These are phyloP conservation scores for Homarus gammarus DNA, from an alignment of 2,888 invertebrate genomes.

Conservation along the genomic window DNA sequence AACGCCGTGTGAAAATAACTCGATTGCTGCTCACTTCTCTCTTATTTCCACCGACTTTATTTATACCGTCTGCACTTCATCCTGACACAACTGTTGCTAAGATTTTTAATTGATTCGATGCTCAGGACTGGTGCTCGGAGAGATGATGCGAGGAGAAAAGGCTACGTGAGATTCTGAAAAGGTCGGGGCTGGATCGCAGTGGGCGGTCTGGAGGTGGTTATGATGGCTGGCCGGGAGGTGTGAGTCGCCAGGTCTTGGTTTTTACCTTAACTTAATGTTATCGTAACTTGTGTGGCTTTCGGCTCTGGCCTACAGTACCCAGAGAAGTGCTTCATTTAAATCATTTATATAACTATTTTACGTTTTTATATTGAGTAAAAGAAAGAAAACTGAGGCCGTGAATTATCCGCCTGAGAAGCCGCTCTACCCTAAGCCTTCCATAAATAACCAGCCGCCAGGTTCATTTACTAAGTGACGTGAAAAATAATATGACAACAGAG, in stretches of 20 bases:
- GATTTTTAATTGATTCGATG: constrained; percentile 28
- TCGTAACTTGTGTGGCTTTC: neutral
- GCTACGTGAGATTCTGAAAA: constrained; percentile 36
- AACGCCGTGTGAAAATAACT: constrained; percentile 54
- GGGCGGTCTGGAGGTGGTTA: constrained; percentile 40
- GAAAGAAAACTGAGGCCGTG: neutral
- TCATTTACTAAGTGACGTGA: constrained; percentile 30
- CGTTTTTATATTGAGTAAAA: too few species aligned
- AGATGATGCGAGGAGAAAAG: constrained; percentile 32
- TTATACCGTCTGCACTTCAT: neutral
- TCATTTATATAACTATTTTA: too few species aligned
- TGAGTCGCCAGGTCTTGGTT: constrained; percentile 12
- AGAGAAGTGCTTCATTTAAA: too few species aligned
- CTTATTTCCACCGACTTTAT: neutral
- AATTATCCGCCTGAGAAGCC: neutral
- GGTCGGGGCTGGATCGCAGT: neutral
- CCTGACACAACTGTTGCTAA: constrained; percentile 5
- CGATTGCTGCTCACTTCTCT: neutral
- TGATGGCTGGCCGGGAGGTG: constrained; percentile 39
- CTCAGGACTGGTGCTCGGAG: neutral
- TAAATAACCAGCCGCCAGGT: neutral
- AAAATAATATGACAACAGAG: constrained; percentile 35
- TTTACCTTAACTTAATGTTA: neutral
- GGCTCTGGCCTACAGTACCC: neutral
- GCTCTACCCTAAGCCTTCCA: neutral